Base-by-base conservation (phyloP, 2,888 invertebrate species). In the Synergus umbraculus region DNA sequence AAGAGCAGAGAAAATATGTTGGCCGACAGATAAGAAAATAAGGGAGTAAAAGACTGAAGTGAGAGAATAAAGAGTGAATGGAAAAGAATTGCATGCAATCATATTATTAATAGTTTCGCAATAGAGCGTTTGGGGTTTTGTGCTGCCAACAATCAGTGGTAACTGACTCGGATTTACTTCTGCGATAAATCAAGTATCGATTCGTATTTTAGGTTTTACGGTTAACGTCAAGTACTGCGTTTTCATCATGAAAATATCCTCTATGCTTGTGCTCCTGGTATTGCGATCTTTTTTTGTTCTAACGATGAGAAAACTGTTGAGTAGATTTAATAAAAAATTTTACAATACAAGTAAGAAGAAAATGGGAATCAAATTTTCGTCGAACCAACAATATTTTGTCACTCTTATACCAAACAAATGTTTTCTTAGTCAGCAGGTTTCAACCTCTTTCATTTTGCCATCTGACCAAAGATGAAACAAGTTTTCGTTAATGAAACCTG, bases 31-130 rank as follows among this genome's bases (percentile, higher is more conserved):
- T 43, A 43, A 8, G 44, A 66, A 44, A n/a, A 5, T 18, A 44
- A 43, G 44, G 8, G 43, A n/a, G 44, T 44, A 44, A 44, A 66
- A 10, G 3, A 1, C 10, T 18, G 44, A 66, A 66, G 44, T 9
- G n/a, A 29, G 29, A 29, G 29, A 29, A 29, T 29, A 65, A 15
- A 65, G 41, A 65, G 41, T 18, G 49, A 4, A 12, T 1, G 44
- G 1, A 43, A 18, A 18, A 66, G 18, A 66, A 44, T 18, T 44
- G 18, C 66, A 44, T n/a, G 66, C 66, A 18, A 66, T 18, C 18
- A 66, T 2, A 66, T 44, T 66, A 66, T 66, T 66, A 66, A 66
- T 66, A 66, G n/a, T 66, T 66, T 66, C 18, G 43, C 18, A 44
- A 66, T 66, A 22, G 44, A 44, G 43, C 43, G 44, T n/a, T 66